phyloP scores from a whole-genome alignment of 2,888 invertebrate species.

The Periphyllus acericola region DNA sequence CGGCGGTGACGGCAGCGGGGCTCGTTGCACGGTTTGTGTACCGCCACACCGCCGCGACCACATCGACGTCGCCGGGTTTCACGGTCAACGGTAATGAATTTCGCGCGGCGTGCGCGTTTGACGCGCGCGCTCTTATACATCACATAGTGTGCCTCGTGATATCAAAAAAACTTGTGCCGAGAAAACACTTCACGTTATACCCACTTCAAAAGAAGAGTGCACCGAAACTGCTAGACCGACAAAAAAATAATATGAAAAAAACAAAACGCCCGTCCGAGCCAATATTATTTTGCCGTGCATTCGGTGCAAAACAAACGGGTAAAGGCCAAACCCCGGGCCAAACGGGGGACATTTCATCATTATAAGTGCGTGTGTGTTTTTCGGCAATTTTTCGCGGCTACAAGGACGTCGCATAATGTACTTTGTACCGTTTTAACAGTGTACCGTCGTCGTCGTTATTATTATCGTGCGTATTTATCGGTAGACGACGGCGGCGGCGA shows the following conservation, averaged over 20 bases:
- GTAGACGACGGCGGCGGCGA: neutral
- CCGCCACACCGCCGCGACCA: neutral
- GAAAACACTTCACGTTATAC: neutral
- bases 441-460: neutral
- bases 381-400: neutral
- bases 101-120: neutral
- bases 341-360: neutral
- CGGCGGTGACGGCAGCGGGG: neutral
- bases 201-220: slow-evolving; percentile 10
- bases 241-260: neutral
- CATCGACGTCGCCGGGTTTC: slow-evolving; percentile 12
- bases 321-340: slow-evolving; percentile 40
- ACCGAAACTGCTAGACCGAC: slow-evolving; percentile 38
- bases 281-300: slow-evolving; percentile 23
- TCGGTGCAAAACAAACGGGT: slow-evolving; percentile 10
- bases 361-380: neutral
- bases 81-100: slow-evolving; percentile 59
- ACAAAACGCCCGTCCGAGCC: slow-evolving; percentile 17
- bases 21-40: neutral
- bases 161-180: slow-evolving; percentile 1
- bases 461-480: neutral
- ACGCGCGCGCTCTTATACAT: neutral
- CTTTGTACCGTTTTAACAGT: neutral
- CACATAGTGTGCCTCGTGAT: neutral
- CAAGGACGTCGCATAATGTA: neutral